phyloP scores from a whole-genome alignment of 2,888 invertebrate species.

The Hipparchia semele region DNA sequence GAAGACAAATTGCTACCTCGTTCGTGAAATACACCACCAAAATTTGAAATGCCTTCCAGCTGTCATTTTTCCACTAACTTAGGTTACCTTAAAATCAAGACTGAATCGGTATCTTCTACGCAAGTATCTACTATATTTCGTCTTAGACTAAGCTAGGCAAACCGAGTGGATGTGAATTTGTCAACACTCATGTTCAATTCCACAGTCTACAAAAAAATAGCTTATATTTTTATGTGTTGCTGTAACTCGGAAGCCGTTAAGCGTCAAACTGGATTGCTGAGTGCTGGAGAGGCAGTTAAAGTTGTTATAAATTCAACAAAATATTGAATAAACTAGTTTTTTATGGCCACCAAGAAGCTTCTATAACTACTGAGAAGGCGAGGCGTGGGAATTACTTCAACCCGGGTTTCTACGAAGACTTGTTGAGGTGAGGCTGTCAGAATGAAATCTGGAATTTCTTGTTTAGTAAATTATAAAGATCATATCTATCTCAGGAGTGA shows the following conservation, averaged over 20 bases:
- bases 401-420: constrained; percentile 35
- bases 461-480: constrained; percentile 15
- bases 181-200: neutral
- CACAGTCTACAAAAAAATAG: constrained; percentile 10
- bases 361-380: constrained; percentile 33
- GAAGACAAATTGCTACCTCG: too few relatives aligned
- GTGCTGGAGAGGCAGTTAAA: constrained; percentile 24
- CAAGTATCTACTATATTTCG: too few relatives aligned
- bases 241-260: constrained; percentile 27
- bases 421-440: constrained; percentile 13
- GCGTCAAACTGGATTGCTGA: constrained; percentile 23
- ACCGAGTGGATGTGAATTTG: neutral
- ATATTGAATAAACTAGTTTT: constrained; percentile 39
- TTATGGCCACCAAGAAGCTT: constrained; percentile 29
- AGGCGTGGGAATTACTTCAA: constrained; percentile 37
- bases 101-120: too few relatives aligned
- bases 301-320: constrained; percentile 31
- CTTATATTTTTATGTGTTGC: constrained; percentile 13
- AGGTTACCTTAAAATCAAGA: too few relatives aligned
- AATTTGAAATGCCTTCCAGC: too few relatives aligned
- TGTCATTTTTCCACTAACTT: too few relatives aligned
- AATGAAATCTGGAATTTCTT: constrained; percentile 33
- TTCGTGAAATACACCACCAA: too few relatives aligned
- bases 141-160: too few relatives aligned
- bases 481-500: neutral